Base-by-base conservation (phyloP, 2,113 vertebrate genomes). In the Chamaetylas fuelleborni region DNA sequence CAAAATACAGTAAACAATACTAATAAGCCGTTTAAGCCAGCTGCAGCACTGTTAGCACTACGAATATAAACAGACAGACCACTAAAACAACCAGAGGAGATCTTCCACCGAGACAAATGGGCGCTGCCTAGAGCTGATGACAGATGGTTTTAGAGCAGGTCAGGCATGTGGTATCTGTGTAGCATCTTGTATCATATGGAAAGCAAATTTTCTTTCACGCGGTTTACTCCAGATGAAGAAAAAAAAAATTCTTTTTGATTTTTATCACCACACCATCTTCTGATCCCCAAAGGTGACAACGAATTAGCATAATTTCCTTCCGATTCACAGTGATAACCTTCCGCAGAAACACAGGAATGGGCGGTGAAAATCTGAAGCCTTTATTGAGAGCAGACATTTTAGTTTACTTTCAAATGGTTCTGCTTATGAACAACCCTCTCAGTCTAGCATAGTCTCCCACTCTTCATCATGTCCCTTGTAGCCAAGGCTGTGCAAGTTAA, bases 91-190 rank as follows among this genome's bases (percentile, higher is more conserved):
- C 34, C 7, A 5, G n/a, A 92, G 92, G 48, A 95, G 84, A 70
- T 94, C 81, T 82, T 92, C 67, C 79, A 86, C 87, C 0, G 22
- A 86, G 83, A 81, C 60, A 92, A 95, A 79, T 73, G 84, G 33
- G 34, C 2, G 33, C 60, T 95, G 92, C 79, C 50, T 82, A 47
- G 88, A 91, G 71, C 82, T 82, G 83, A 90, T 93, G 90, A 94
- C 93, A 96, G 92, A 92, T 94, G 87, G 92, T 65, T 93, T 93
- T 80, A 94, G 91, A 96, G 71, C 90, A 91, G 92, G 92, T 92
- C 88, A 79, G 65, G 86, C 86, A 82, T 92, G 87, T 83, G 87
- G 81, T 88, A 83, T 79, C 81, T 61, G 24, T 67, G 48, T 54
- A 86, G 60, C 78, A 74, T 95, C 81, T 89, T 80, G 90, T 81